phyloP scores from a whole-genome alignment of 2,797 vertebrate species.

The Esox masquinongy region DNA sequence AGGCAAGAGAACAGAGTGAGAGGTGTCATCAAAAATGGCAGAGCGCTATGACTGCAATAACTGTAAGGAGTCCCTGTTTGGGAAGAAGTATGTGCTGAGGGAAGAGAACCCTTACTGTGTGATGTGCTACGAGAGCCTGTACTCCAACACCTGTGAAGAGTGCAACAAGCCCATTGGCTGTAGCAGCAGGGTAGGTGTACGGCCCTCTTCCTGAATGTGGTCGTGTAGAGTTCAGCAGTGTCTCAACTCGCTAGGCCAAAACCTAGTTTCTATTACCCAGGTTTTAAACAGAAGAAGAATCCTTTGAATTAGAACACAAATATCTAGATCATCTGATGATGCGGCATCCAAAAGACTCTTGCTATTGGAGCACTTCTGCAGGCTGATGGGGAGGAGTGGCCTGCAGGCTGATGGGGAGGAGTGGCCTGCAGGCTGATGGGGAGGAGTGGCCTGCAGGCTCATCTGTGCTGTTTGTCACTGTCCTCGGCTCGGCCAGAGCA shows the following conservation, averaged over 20 bases:
- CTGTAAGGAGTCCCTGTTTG: constrained; percentile 87
- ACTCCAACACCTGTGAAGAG: constrained; percentile 86
- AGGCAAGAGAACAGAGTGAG: constrained; percentile 6
- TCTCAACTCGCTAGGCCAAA: background rate
- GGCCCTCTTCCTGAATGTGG: background rate
- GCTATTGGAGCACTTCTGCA: too few species aligned
- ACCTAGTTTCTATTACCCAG: background rate
- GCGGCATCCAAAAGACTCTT: too few species aligned
- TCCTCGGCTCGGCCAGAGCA: too few species aligned
- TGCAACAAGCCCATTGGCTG: constrained; percentile 88
- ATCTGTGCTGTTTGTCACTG: too few species aligned
- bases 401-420: too few species aligned
- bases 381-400: too few species aligned
- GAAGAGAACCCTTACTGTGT: constrained; percentile 89
- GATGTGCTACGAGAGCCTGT: constrained; percentile 88
- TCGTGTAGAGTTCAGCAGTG: background rate
- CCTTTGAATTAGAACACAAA: background rate
- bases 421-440: too few species aligned
- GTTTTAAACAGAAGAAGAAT: background rate
- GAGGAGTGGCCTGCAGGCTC: too few species aligned
- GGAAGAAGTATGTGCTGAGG: constrained; percentile 89
- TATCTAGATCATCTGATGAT: too few species aligned
- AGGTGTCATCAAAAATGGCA: constrained; percentile 73
- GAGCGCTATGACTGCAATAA: constrained; percentile 89
- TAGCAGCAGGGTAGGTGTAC: constrained; percentile 85